Conservation (phyloP, 2,888 invertebrate genomes). For the Eueremaeus valkanovi region DNA sequence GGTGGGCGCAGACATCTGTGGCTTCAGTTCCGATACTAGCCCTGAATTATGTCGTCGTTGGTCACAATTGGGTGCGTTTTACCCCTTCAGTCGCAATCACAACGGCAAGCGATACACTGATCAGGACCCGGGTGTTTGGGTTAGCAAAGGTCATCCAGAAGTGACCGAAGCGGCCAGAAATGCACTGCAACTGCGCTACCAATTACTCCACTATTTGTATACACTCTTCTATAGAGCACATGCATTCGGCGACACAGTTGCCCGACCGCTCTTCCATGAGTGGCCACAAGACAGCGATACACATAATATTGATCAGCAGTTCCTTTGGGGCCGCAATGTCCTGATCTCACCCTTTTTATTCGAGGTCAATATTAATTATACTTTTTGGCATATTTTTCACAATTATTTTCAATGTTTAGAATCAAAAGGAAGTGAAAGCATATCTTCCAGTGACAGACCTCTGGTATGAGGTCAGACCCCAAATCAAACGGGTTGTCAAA, state of each 20-base stretch:
- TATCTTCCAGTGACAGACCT: slow-evolving; percentile 62
- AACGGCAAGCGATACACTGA: slow-evolving; percentile 56
- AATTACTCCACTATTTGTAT: slow-evolving; percentile 72
- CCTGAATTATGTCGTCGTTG: slow-evolving; percentile 59
- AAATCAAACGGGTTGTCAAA: slow-evolving; percentile 28
- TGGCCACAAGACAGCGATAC: slow-evolving; percentile 60
- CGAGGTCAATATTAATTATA: neutral
- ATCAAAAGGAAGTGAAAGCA: slow-evolving; percentile 50
- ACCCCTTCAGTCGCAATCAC: slow-evolving; percentile 66
- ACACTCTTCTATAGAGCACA: slow-evolving; percentile 72
- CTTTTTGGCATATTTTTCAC: neutral
- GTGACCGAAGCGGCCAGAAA: slow-evolving; percentile 64
- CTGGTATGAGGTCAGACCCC: slow-evolving; percentile 59
- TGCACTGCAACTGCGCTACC: slow-evolving; percentile 65
- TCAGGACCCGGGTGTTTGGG: slow-evolving; percentile 80
- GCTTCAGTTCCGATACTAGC: slow-evolving; percentile 60
- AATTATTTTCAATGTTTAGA: neutral
- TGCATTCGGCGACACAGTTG: slow-evolving; percentile 67
- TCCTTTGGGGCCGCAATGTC: slow-evolving; percentile 69
- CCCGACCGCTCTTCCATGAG: slow-evolving; percentile 63
- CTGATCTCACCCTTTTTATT: slow-evolving; percentile 68
- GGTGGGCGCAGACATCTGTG: slow-evolving; percentile 70
- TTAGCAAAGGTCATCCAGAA: slow-evolving; percentile 53
- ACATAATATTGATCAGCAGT: slow-evolving; percentile 67
- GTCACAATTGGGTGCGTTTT: slow-evolving; percentile 55